Evolutionary conservation across 2,113 vertebrate species (phyloP).

Genomic region (Beaufortia kweichowensis): DNA sequence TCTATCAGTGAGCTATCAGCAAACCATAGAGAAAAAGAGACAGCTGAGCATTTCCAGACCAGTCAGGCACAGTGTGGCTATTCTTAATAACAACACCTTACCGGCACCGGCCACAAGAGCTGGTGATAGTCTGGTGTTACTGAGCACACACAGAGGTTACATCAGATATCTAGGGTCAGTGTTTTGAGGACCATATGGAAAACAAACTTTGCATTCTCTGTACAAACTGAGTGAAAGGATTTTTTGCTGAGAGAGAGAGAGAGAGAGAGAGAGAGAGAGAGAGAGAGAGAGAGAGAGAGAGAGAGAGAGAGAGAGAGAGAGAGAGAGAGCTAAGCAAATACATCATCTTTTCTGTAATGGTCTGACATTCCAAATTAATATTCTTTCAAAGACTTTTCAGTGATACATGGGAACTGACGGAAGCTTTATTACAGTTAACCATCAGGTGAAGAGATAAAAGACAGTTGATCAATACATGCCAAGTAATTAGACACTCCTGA

Average conservation of each 20-base stretch:
- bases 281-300: too few species aligned
- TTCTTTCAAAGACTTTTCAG: not conserved
- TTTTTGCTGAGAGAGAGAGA: too few species aligned
- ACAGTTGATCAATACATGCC: too few species aligned
- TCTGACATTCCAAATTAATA: slow-evolving; percentile 6
- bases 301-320: too few species aligned
- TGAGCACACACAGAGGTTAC: slow-evolving; percentile 32
- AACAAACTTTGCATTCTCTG: too few species aligned
- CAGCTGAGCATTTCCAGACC: slow-evolving; percentile 48
- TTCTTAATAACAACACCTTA: slow-evolving; percentile 38
- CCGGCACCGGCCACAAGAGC: slow-evolving; percentile 2
- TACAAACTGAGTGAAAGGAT: not conserved
- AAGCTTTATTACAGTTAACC: too few species aligned
- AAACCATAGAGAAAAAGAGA: slow-evolving; percentile 29
- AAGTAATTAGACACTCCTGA: too few species aligned
- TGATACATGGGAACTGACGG: not conserved
- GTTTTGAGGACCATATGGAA: not conserved
- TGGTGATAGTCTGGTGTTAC: not conserved
- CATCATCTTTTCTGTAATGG: not conserved
- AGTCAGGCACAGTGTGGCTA: slow-evolving; percentile 27
- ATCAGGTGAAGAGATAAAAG: too few species aligned
- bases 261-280: too few species aligned
- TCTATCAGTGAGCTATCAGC: slow-evolving; percentile 27
- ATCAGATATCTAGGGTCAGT: slow-evolving; percentile 8
- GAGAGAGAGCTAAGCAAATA: too few species aligned